Percentiles rank a stretch among this genome's conserved stretches.
phyloP scores from a whole-genome alignment of 2,113 vertebrate genomes.

The Calidris pugnax region DNA sequence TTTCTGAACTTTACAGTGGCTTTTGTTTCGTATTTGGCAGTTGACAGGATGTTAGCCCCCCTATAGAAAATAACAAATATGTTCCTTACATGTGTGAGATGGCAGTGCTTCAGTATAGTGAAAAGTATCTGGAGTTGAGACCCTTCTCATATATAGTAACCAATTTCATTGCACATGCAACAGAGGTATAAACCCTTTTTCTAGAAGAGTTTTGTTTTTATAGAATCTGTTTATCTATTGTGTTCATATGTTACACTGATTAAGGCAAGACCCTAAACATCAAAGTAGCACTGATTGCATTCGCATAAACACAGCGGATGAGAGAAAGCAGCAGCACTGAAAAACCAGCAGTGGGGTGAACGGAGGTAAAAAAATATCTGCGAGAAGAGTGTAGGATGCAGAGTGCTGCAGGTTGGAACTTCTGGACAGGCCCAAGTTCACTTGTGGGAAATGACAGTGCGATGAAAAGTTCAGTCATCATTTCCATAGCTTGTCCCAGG shows the following conservation, averaged over 20 bases:
- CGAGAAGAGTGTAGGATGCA: background rate
- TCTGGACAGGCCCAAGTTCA: background rate
- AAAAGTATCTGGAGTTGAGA: background rate
- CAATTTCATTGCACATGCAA: background rate
- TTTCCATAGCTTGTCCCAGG: background rate
- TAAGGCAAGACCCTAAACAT: background rate
- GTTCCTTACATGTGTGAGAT: background rate
- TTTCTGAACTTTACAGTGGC: background rate
- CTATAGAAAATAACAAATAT: background rate
- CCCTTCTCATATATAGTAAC: background rate
- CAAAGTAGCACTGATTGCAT: background rate
- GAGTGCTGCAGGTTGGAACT: background rate
- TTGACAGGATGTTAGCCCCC: background rate
- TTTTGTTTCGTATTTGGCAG: background rate
- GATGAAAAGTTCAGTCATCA: background rate
- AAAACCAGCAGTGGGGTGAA: background rate
- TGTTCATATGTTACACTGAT: background rate
- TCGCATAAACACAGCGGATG: background rate
- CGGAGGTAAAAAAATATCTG: background rate
- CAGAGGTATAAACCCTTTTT: background rate
- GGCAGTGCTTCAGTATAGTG: fast-evolving
- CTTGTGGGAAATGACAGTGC: background rate
- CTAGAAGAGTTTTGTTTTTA: background rate
- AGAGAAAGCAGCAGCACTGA: background rate
- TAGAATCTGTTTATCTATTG: background rate